phyloP scores from a whole-genome alignment of 37 sponge, comb jelly and placozoan genomes.

The Beroe forskalii region DNA sequence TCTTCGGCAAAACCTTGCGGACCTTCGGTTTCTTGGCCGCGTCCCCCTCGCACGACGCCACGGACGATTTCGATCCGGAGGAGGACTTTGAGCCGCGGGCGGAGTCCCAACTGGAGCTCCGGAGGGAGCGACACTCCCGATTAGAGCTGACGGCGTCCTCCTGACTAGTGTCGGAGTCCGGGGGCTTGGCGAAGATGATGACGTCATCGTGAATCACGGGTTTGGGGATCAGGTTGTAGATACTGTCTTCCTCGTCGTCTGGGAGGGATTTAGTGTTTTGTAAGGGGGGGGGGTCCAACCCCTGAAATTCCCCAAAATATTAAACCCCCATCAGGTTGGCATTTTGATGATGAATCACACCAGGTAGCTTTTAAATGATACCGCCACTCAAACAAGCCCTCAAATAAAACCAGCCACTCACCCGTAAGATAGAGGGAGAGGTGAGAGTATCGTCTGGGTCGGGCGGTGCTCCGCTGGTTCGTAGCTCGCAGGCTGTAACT shows the following conservation, averaged over 20 bases:
- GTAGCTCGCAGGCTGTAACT: conserved; percentile 35
- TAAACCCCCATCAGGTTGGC: no score
- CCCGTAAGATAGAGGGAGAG: conserved; percentile 9
- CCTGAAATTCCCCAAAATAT: no score
- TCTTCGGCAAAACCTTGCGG: no score
- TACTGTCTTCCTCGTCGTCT: conserved; percentile 47
- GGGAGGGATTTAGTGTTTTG: no score
- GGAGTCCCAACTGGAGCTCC: background rate
- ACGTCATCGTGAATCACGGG: conserved; percentile 11
- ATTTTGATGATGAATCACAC: no score
- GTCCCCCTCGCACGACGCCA: background rate
- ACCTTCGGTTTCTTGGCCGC: no score
- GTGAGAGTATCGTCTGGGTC: background rate
- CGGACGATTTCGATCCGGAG: background rate
- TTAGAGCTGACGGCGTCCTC: background rate
- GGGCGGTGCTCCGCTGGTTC: background rate
- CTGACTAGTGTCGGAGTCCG: background rate
- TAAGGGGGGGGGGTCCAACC: no score
- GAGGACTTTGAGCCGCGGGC: background rate
- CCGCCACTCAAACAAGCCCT: no score
- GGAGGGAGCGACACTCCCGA: conserved; percentile 1
- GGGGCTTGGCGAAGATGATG: background rate
- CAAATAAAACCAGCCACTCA: background rate
- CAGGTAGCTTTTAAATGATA: no score
- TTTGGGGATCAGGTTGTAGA: background rate